Base-by-base conservation (phyloP, 2,888 invertebrate species). In the Agrotis segetum region DNA sequence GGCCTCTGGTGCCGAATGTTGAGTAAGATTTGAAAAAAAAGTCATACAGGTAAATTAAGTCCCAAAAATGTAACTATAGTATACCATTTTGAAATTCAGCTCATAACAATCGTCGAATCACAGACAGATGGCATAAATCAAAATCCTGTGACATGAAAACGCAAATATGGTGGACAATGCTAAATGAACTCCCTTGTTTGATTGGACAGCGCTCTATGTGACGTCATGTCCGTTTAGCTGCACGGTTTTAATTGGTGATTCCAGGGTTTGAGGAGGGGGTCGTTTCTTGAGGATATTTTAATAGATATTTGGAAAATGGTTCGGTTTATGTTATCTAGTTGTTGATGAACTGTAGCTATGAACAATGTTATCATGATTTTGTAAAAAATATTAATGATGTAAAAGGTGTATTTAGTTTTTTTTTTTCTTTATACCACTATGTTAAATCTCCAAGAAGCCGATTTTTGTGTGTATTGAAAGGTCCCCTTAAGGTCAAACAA, bases 181-280 rank as follows among this genome's bases (percentile, higher is more conserved):
- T 59, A 82, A 84, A 84, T 84, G 83, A 84, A 79, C 73, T 73
- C 63, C 58, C 55, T 56, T 75, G 74, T 83, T 77, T 81, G 74
- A 85, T 81, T 81, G 85, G 74, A 66, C 74, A 70, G 55, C n/a
- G 62, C 24, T 65, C 55, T 29, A 34, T 69, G 47, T 80, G 80
- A 73, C 72, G 76, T 67, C 63, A 66, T 67, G 66, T 74, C 47
- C 71, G 58, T 65, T 77, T 77, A 69, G 53, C 19, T 56, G 71
- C 59, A 66, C 63, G 5, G 63, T 71, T 79, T 77, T 82, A 75
- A 83, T 84, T 82, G 71, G 82, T 70, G 76, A 59, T 46, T 29
- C 53, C 52, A 21, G 24, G 17, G 55, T 34, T 34, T 16, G 50
- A 16, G 56, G 52, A 59, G n/a, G 14, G 11, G 40, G 40, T 34